phyloP scores from a whole-genome alignment of 1,140 invertebrate genomes.

The Pararge aegeria region DNA sequence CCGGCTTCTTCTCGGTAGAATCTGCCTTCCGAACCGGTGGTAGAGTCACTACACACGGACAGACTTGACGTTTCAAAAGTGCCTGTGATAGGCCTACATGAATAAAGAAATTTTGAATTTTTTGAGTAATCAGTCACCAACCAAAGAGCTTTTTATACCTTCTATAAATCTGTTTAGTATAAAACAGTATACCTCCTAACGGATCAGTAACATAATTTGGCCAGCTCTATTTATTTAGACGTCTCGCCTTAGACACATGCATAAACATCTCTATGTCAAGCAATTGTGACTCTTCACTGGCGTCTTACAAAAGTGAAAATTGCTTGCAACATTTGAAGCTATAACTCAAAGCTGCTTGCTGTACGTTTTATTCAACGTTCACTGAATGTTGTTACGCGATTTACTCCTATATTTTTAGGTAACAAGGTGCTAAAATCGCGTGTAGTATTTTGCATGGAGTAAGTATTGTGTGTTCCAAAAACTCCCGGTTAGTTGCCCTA shows the following conservation, averaged over 20 bases:
- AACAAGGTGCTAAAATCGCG: neutral
- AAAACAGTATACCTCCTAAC: neutral
- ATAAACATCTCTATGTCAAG: neutral
- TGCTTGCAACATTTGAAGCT: neutral
- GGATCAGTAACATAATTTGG: neutral
- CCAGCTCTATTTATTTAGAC: neutral
- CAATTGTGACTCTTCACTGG: neutral
- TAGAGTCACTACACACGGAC: too few relatives aligned
- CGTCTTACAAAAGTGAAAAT: neutral
- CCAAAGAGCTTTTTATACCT: neutral
- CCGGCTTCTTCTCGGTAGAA: too few relatives aligned
- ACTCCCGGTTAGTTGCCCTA: slow-evolving; percentile 1
- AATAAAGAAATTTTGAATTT: too few relatives aligned
- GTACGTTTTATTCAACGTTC: neutral
- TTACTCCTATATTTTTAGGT: neutral
- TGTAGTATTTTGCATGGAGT: neutral
- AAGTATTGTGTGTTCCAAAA: neutral
- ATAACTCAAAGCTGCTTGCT: neutral
- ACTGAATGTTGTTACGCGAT: neutral
- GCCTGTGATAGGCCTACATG: too few relatives aligned
- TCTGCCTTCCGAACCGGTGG: too few relatives aligned
- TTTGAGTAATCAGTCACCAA: neutral
- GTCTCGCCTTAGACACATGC: neutral
- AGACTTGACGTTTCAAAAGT: too few relatives aligned
- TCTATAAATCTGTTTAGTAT: neutral